Conservation (phyloP, 2,113 vertebrate species). For the Motacilla tschutschensis region DNA sequence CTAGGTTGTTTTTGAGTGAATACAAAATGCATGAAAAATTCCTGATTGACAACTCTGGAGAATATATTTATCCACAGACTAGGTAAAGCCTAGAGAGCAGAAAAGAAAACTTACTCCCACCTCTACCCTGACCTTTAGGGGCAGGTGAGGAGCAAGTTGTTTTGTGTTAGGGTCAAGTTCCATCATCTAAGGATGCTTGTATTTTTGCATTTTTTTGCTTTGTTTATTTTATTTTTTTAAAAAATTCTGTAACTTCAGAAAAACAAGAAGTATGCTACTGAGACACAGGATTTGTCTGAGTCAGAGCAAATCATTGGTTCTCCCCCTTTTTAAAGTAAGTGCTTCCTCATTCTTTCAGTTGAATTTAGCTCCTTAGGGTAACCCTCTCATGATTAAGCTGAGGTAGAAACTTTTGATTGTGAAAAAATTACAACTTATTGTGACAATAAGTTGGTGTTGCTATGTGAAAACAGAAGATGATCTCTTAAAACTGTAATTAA, state of each 20-base stretch:
- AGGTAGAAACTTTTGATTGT: background rate
- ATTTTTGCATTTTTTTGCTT: background rate
- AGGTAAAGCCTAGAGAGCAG: background rate
- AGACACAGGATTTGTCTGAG: background rate
- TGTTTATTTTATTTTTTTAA: background rate
- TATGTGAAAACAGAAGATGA: background rate
- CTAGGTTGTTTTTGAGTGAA: background rate
- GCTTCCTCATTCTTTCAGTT: background rate
- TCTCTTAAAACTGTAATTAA: constrained; percentile 3
- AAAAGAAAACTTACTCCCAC: background rate
- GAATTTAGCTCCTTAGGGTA: background rate
- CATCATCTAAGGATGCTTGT: background rate
- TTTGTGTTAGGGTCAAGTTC: background rate
- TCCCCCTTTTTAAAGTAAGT: background rate
- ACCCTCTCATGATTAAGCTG: background rate
- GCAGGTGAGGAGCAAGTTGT: background rate
- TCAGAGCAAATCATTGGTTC: background rate
- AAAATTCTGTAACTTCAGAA: background rate
- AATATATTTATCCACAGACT: background rate
- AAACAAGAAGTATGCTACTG: background rate
- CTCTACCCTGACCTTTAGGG: background rate
- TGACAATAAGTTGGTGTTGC: background rate
- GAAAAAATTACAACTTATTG: background rate
- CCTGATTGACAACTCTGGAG: constrained; percentile 20
- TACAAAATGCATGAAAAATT: background rate